Percentiles rank a stretch among this genome's conserved stretches.
Evolutionary conservation across 2,888 invertebrate species (phyloP).

Genomic region (Oscheius sp.): DNA sequence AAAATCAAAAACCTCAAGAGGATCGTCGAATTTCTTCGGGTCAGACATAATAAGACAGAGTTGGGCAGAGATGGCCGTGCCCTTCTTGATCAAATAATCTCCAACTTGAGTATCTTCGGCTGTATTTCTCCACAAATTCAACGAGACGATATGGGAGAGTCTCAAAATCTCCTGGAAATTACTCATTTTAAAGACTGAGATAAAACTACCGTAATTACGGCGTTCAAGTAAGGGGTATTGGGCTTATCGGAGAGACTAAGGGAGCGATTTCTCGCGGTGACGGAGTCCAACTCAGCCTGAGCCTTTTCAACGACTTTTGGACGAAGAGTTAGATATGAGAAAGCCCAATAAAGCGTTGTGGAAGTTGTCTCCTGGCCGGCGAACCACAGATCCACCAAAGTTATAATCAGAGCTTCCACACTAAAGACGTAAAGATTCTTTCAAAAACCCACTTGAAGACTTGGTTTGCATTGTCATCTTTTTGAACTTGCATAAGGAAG

Average conservation of each 20-base stretch:
- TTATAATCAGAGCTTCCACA: neutral
- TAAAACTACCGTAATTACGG: neutral
- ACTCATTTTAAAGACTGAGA: neutral
- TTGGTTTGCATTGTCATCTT: neutral
- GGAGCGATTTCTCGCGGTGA: neutral
- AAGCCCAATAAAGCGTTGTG: constrained; percentile 9
- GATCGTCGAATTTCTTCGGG: constrained; percentile 1
- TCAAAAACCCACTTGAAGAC: constrained; percentile 2
- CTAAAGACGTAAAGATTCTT: neutral
- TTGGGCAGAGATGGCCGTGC: constrained; percentile 12
- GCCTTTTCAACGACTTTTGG: neutral
- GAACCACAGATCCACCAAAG: constrained; percentile 8
- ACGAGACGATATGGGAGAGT: neutral
- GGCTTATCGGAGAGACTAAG: constrained; percentile 8
- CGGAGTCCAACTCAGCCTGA: constrained; percentile 2
- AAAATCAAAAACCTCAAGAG: neutral
- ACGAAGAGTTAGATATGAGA: neutral
- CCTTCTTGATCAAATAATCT: neutral
- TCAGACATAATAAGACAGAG: constrained; percentile 9
- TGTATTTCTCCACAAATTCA: constrained; percentile 12
- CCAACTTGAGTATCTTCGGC: constrained; percentile 16
- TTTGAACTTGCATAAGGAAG: constrained; percentile 1
- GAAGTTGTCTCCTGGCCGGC: constrained; percentile 21
- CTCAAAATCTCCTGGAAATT: constrained; percentile 6
- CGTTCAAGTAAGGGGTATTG: constrained; percentile 14